Evolutionary conservation across 2,113 vertebrate species (phyloP).

Genomic region (Pollachius pollachius): DNA sequence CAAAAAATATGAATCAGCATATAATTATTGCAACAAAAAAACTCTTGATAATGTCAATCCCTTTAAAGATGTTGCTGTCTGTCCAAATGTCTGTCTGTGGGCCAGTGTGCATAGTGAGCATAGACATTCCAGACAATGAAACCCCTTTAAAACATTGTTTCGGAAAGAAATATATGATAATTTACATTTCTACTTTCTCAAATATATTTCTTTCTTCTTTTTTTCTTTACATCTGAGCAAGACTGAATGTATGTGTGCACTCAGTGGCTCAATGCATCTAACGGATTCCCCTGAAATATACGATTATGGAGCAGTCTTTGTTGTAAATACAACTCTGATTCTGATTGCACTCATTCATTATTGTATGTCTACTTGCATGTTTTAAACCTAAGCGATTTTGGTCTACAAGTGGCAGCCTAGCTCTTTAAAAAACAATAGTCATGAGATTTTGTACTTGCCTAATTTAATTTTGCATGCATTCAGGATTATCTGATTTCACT

Average conservation of each 20-base stretch:
- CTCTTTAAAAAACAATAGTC: neutral
- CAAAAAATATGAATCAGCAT: too few relatives aligned
- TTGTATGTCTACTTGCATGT: slow-evolving; percentile 20
- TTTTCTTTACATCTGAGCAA: too few relatives aligned
- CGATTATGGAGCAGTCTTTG: too few relatives aligned
- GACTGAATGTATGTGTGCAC: too few relatives aligned
- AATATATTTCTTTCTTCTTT: too few relatives aligned
- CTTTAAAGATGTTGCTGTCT: slow-evolving; percentile 2
- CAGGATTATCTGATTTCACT: neutral
- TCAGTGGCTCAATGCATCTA: too few relatives aligned
- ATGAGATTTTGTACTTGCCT: neutral
- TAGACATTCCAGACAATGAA: neutral
- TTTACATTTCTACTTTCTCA: too few relatives aligned
- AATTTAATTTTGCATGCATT: slow-evolving; percentile 2
- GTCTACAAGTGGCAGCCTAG: neutral
- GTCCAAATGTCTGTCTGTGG: slow-evolving; percentile 34
- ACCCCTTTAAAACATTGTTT: neutral
- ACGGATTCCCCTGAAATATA: too few relatives aligned
- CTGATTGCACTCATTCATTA: slow-evolving; percentile 30
- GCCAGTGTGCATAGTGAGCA: slow-evolving; percentile 9
- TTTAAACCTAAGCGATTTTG: slow-evolving; percentile 24
- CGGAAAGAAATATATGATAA: slow-evolving; percentile 10
- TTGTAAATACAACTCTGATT: neutral
- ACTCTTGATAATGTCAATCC: slow-evolving; percentile 25
- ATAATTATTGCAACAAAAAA: neutral